A percentile compares a stretch with the other conserved stretches of the same genome.
Evolutionary conservation across 2,888 invertebrate genomes (phyloP).

Genomic region (Rosalia funebris): DNA sequence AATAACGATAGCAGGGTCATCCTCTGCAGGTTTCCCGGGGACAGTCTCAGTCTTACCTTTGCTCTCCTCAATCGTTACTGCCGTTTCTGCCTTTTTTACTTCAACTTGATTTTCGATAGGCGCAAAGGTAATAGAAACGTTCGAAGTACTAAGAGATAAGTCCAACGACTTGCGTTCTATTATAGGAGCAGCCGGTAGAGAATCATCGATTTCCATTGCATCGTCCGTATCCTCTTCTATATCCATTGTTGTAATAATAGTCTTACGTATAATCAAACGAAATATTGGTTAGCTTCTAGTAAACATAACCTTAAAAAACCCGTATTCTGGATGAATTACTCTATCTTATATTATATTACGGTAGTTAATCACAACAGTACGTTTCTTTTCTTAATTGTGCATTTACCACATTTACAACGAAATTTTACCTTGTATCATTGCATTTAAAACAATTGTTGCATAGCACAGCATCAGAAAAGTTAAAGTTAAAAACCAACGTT

Average conservation of each 20-base stretch:
- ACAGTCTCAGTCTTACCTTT: constrained; percentile 2
- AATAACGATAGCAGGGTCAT: constrained; percentile 46
- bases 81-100: background rate
- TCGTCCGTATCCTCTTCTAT: constrained; percentile 50
- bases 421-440: too few species aligned
- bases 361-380: too few species aligned
- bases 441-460: too few species aligned
- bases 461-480: too few species aligned
- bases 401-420: too few species aligned
- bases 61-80: background rate
- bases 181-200: constrained; percentile 52
- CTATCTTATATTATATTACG: too few species aligned
- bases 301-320: constrained; percentile 28
- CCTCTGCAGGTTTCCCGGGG: constrained; percentile 8
- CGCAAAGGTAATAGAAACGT: background rate
- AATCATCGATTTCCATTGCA: constrained; percentile 59
- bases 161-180: constrained; percentile 51
- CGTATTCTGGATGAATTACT: too few species aligned
- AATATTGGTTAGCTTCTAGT: too few species aligned
- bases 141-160: constrained; percentile 4
- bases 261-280: too few species aligned
- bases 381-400: too few species aligned
- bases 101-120: background rate
- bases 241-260: constrained; percentile 39
- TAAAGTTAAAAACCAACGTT: too few species aligned